Conservation (phyloP, 2,797 vertebrate genomes). For the Xenopus petersii region DNA sequence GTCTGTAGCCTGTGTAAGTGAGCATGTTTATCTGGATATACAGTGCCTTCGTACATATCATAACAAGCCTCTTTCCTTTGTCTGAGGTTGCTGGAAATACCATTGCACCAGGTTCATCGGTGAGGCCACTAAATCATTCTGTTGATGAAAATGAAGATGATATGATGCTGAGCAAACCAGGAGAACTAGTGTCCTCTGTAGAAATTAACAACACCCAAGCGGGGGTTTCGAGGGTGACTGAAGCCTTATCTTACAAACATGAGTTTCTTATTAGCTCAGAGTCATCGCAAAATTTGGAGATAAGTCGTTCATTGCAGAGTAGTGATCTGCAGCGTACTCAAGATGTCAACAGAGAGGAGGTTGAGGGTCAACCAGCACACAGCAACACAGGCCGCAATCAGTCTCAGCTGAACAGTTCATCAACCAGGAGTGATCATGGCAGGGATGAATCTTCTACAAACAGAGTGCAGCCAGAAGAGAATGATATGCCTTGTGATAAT, state of each 20-base stretch:
- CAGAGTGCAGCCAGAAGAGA: constrained; percentile 14
- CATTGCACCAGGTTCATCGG: not conserved
- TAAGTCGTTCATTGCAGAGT: too few relatives aligned
- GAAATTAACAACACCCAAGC: not conserved
- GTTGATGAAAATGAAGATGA: not conserved
- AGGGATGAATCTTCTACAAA: not conserved
- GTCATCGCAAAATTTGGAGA: too few relatives aligned
- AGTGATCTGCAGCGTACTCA: too few relatives aligned
- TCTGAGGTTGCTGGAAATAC: not conserved
- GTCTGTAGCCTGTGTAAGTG: too few relatives aligned
- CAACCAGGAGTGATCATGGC: not conserved
- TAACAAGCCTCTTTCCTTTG: too few relatives aligned
- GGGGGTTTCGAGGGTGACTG: too few relatives aligned
- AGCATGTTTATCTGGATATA: too few relatives aligned
- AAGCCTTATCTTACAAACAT: too few relatives aligned
- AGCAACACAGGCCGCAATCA: not conserved
- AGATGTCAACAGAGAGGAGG: not conserved
- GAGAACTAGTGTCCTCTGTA: not conserved
- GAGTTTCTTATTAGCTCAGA: too few relatives aligned
- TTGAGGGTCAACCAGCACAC: not conserved
- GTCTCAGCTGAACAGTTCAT: not conserved
- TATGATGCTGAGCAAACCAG: not conserved
- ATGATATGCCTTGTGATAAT: not conserved
- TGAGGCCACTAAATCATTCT: not conserved
- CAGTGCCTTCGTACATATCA: too few relatives aligned